These are phyloP conservation scores for Ethmia dodecea DNA, from an alignment of 2,888 invertebrate species.

Conservation along the genomic window DNA sequence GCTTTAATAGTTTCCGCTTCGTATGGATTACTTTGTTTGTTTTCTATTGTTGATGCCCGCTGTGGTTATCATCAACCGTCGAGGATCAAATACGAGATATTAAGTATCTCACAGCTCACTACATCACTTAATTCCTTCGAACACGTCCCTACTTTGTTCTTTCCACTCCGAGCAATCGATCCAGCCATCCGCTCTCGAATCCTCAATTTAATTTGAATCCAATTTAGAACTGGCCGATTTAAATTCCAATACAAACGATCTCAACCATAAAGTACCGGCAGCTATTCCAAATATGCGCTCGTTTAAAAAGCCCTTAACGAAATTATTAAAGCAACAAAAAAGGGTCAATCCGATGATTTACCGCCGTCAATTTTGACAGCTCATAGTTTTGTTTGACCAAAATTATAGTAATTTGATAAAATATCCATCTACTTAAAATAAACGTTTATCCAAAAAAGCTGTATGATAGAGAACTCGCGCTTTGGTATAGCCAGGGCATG, in stretches of 20 bases:
- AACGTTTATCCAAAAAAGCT: slow-evolving; percentile 49
- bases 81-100: too few species aligned
- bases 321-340: slow-evolving; percentile 70
- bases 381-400: slow-evolving; percentile 69
- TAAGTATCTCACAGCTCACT: too few species aligned
- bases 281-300: slow-evolving; percentile 66
- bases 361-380: slow-evolving; percentile 73
- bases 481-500: slow-evolving; percentile 54
- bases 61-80: neutral
- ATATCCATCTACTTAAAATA: slow-evolving; percentile 70
- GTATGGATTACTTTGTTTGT: slow-evolving; percentile 5
- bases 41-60: neutral
- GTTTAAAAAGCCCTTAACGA: slow-evolving; percentile 73
- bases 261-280: slow-evolving; percentile 61
- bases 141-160: too few species aligned
- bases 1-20: slow-evolving; percentile 42
- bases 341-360: slow-evolving; percentile 68
- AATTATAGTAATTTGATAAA: slow-evolving; percentile 76
- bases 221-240: slow-evolving; percentile 52
- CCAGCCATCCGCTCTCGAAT: too few species aligned
- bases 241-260: slow-evolving; percentile 64
- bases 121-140: neutral
- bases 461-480: slow-evolving; percentile 41
- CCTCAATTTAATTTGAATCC: slow-evolving; percentile 33
- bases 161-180: too few species aligned